phyloP scores from a whole-genome alignment of 2,113 vertebrate genomes.

The Crotalus viridis region DNA sequence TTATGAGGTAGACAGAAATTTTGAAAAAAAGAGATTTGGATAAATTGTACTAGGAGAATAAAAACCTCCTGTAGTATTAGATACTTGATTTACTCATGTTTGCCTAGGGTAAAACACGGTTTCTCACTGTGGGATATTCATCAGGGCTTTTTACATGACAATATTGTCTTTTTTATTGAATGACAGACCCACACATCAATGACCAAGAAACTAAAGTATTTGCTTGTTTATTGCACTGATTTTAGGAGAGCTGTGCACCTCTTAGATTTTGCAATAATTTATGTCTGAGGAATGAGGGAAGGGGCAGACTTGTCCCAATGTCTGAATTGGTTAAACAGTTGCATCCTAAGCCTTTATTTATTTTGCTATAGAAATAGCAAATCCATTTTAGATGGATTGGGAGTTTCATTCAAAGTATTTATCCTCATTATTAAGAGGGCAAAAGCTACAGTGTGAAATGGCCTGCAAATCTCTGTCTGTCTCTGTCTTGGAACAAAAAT shows the following conservation, averaged over 20 bases:
- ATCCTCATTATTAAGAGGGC: not conserved
- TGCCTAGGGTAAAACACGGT: conserved; percentile 47
- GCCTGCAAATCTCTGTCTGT: not conserved
- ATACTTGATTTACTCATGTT: conserved; percentile 45
- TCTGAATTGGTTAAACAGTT: not conserved
- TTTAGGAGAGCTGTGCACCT: not conserved
- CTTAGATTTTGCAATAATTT: not conserved
- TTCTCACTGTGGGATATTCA: not conserved
- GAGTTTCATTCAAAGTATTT: not conserved
- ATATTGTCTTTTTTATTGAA: conserved; percentile 1
- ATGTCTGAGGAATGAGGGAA: not conserved
- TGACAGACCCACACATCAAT: conserved; percentile 61
- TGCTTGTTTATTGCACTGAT: conserved; percentile 50
- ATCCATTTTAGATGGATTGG: not conserved
- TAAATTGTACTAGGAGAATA: conserved; percentile 22
- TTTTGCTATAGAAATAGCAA: not conserved
- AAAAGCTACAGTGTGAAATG: not conserved
- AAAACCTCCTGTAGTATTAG: conserved; percentile 11
- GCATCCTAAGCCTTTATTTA: not conserved
- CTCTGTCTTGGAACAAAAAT: not conserved
- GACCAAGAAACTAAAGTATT: conserved; percentile 39
- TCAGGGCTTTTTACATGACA: not conserved
- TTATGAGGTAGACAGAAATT: conserved; percentile 51
- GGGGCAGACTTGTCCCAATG: not conserved
- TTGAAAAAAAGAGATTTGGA: conserved; percentile 31